Evolutionary conservation across 2,113 vertebrate species (phyloP), one percentile per base, ranked within the genome.

Genomic region (Raphicerus campestris): DNA sequence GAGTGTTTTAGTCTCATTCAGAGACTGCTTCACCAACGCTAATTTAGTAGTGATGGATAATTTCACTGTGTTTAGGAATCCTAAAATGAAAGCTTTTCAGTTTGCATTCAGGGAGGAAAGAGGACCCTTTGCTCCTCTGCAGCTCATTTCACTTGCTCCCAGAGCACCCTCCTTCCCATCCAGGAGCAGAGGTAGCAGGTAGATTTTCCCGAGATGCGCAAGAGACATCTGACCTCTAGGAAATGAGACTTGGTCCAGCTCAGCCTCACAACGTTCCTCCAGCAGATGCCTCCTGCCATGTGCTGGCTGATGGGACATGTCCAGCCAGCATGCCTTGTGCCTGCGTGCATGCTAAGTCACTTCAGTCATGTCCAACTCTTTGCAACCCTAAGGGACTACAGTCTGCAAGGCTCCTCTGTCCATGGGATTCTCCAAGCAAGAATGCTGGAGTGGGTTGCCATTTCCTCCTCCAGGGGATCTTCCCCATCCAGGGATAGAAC

Each of bases 41-140:
- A 42, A 77, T 30, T 89, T 35, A 47, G 7, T 24, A 87, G 53
- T 51, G 47, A 83, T 91, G 55, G 35, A 28, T 56, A 78, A n/a
- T 93, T 96, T 70, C 82, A 92, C 83, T 77, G 73, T 60, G n/a
- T 85, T 91, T 89, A 83, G 17, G 73, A 77, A 84, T 45, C 81
- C 92, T 80, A 70, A n/a, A 47, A 87, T 24, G 66, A 77, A 96
- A 56, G 13, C 26, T 42, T 51, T 85, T 89, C 84, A 58, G 51
- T 75, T 56, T 60, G 13, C 63, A n/a, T 84, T 85, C 45, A 19
- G 42, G 35, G 58, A 82, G 73, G 30, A 89, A 77, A 93, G 47
- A 35, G 10, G 24, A 45, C 77, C 13, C 32, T 85, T 30, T 1
- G 0, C 75, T 85, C 49, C 60, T 80, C 39, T n/a, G 14, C 11